phyloP scores from a whole-genome alignment of 2,797 vertebrate species.

The Danio kyathit region DNA sequence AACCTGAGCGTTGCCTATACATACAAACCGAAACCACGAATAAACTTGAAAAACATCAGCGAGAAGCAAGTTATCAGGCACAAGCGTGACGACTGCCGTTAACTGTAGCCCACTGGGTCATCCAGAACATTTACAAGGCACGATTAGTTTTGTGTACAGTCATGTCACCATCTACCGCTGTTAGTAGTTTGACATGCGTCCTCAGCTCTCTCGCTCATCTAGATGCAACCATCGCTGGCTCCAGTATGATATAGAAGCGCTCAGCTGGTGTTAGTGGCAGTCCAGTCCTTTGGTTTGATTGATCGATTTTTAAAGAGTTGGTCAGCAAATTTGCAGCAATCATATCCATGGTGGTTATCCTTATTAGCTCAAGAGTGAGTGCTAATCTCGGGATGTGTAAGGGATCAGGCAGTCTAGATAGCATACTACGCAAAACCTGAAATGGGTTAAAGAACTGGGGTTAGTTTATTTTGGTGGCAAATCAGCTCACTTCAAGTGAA shows the following conservation, averaged over 20 bases:
- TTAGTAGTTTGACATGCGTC: slow-evolving; percentile 95
- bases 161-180: slow-evolving; percentile 73
- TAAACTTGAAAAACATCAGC: slow-evolving; percentile 72
- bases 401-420: slow-evolving; percentile 94
- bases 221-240: slow-evolving; percentile 91
- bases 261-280: slow-evolving; percentile 93
- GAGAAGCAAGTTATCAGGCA: slow-evolving; percentile 92
- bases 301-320: slow-evolving; percentile 69
- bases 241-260: slow-evolving; percentile 81
- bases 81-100: slow-evolving; percentile 87
- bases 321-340: slow-evolving; percentile 85
- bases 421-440: slow-evolving; percentile 98
- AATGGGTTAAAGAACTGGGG: slow-evolving; percentile 94
- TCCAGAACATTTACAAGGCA: slow-evolving; percentile 95
- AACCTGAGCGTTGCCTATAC: slow-evolving; percentile 80
- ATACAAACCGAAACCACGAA: slow-evolving; percentile 68
- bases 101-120: slow-evolving; percentile 84
- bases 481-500: slow-evolving; percentile 45
- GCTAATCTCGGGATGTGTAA: slow-evolving; percentile 92
- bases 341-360: slow-evolving; percentile 94
- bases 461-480: slow-evolving; percentile 80
- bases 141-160: slow-evolving; percentile 97
- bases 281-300: slow-evolving; percentile 81
- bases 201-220: slow-evolving; percentile 75
- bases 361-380: slow-evolving; percentile 92